Base-by-base conservation (phyloP, 2,888 invertebrate genomes). In the Catocala sponsa region DNA sequence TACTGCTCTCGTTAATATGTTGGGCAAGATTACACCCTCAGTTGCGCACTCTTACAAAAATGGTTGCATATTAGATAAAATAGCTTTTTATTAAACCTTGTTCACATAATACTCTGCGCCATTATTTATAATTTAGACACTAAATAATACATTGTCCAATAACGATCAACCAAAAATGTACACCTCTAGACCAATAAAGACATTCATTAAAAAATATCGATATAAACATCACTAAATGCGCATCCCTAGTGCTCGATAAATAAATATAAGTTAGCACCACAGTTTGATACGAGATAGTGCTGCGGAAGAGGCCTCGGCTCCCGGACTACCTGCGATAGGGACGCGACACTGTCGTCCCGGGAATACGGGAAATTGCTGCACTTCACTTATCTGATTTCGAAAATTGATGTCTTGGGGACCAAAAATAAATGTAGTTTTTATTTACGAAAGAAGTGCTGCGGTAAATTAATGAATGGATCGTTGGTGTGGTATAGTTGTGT, bases 241-340 rank as follows among this genome's bases (percentile, higher is more conserved):
- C 33, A 13, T 12, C 50, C 38, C 53, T 41, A 42, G 7, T 13
- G 33, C 25, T 25, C 6, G 6, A 38, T 50, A 32, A 33, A 51
- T 38, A 60, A 47, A 55, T 46, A 49, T 51, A 52, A 55, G 47
- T 51, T 47, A 47, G 43, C 33, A 10, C n/a, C 13, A 53, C 75
- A 70, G 70, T 77, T 74, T 70, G 78, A 70, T 67, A 63, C 11
- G 49, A 68, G 74, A 77, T 77, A 77, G 77, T 63, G 77, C 38
- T 7, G 62, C 59, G 67, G 59, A 44, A 65, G 46, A 33, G 62
- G 47, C 25, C n/a, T 15, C 25, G 33, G 10, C 43, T 10, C 54
- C 58, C 56, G 32, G 53, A 47, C 53, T 42, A 48, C 52, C n/a
- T 57, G 55, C 63, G 61, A 53, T 57, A 61, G 58, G 54, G 61